These are phyloP conservation scores for Dromius quadrimaculatus DNA, from an alignment of 2,888 invertebrate species.

Conservation along the genomic window DNA sequence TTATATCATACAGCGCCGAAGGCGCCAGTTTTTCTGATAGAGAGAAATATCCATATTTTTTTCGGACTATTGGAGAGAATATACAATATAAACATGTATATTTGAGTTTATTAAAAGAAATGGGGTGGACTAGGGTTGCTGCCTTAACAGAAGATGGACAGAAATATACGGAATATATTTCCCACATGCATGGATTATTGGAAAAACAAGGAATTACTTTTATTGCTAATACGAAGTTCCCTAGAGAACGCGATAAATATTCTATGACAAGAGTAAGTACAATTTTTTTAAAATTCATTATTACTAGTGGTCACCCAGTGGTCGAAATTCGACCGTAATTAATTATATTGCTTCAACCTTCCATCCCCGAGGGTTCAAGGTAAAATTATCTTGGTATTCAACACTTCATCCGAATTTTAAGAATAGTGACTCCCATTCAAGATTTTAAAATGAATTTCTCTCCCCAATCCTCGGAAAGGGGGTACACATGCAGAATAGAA, in stretches of 20 bases:
- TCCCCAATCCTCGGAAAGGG: too few species aligned
- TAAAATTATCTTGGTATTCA: too few species aligned
- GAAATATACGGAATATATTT: conserved; percentile 82
- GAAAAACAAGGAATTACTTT: conserved; percentile 74
- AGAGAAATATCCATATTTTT: conserved; percentile 81
- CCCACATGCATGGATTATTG: conserved; percentile 76
- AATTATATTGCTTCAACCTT: too few species aligned
- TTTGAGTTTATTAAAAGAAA: conserved; percentile 70
- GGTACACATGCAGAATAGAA: too few species aligned
- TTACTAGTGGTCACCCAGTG: neutral
- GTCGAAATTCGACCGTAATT: too few species aligned
- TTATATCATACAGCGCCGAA: conserved; percentile 84
- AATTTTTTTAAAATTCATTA: neutral
- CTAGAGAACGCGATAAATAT: conserved; percentile 69
- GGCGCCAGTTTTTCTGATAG: conserved; percentile 79
- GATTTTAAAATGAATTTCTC: too few species aligned
- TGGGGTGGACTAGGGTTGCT: conserved; percentile 80
- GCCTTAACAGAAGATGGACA: conserved; percentile 84
- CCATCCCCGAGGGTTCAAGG: too few species aligned
- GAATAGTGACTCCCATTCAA: too few species aligned
- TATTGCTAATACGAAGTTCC: conserved; percentile 78
- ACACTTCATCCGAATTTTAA: too few species aligned
- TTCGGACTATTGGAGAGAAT: conserved; percentile 84
- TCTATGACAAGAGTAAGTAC: conserved; percentile 72
- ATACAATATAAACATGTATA: conserved; percentile 79